Percentiles rank a stretch among this genome's conserved stretches.
These are phyloP conservation scores for Epizoanthus scotinus DNA, from an alignment of 92 coral and sea anemone genomes.

Conservation along the genomic window DNA sequence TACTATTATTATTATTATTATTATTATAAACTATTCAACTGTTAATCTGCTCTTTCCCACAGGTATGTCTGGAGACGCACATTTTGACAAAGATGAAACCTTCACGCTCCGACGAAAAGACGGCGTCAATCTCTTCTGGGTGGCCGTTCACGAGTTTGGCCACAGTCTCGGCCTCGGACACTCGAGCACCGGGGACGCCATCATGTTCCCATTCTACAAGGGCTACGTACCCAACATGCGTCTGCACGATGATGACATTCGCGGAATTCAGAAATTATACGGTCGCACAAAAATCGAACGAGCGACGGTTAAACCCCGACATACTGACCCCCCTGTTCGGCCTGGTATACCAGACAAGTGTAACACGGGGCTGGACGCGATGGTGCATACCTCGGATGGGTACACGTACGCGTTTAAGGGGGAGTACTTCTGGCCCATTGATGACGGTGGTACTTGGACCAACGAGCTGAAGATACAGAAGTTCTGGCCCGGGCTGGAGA, in stretches of 20 bases:
- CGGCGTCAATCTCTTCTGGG: conserved; percentile 85
- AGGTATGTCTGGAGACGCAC: conserved; percentile 88
- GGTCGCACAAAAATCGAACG: conserved; percentile 59
- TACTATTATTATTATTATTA: no score
- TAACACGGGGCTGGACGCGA: conserved; percentile 64
- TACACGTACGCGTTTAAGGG: conserved; percentile 85
- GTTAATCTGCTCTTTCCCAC: no score
- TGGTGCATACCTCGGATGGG: conserved; percentile 64
- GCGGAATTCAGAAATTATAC: conserved; percentile 80
- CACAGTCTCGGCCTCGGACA: conserved; percentile 95
- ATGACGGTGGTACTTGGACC: conserved; percentile 66
- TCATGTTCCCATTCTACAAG: conserved; percentile 91
- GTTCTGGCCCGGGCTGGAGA: conserved; percentile 82
- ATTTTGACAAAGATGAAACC: conserved; percentile 87
- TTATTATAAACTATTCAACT: no score
- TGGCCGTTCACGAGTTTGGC: conserved; percentile 93
- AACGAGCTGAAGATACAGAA: conserved; percentile 62
- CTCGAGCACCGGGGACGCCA: conserved; percentile 61
- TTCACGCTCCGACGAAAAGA: conserved; percentile 53
- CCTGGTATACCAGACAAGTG: conserved; percentile 66
- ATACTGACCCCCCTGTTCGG: conserved; percentile 46
- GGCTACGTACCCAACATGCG: conserved; percentile 64
- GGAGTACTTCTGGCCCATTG: conserved; percentile 86
- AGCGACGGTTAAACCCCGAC: conserved; percentile 28
- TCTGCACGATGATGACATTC: conserved; percentile 77